Conservation (phyloP, 2,113 vertebrate genomes). For the rabbit (Oryctolagus cuniculus) region DNA sequence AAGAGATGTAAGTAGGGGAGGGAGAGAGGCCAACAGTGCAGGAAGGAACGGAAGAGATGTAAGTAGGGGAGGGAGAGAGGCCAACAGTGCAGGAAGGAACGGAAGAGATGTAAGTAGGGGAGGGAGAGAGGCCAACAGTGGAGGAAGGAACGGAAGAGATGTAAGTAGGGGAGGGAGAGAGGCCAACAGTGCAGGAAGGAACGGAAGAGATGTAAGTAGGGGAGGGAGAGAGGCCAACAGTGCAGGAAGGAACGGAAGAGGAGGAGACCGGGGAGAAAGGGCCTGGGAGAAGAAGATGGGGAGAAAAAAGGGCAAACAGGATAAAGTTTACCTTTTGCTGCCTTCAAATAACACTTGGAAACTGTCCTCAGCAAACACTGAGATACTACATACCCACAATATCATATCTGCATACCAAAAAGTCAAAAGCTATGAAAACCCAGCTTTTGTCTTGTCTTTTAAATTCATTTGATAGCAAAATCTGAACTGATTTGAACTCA, state of each 20-base stretch:
- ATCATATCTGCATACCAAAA: neutral
- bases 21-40: neutral
- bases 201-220: neutral
- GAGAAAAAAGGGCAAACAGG: neutral
- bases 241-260: neutral
- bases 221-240: neutral
- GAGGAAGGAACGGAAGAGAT: neutral
- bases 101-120: neutral
- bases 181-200: neutral
- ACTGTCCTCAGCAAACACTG: neutral
- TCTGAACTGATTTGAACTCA: conserved; percentile 46
- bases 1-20: neutral
- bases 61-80: neutral
- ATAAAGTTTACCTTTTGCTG: neutral
- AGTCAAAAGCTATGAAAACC: neutral
- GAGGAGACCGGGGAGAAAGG: neutral
- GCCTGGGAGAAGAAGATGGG: neutral
- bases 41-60: neutral
- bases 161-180: neutral
- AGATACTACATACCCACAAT: neutral
- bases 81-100: neutral
- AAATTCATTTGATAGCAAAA: conserved; percentile 55
- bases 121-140: neutral
- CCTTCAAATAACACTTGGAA: neutral
- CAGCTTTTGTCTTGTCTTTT: conserved; percentile 7